Percentiles rank a stretch among this genome's conserved stretches.
Evolutionary conservation across 2,888 invertebrate species (phyloP).

Genomic region (Drosophila lacicola): DNA sequence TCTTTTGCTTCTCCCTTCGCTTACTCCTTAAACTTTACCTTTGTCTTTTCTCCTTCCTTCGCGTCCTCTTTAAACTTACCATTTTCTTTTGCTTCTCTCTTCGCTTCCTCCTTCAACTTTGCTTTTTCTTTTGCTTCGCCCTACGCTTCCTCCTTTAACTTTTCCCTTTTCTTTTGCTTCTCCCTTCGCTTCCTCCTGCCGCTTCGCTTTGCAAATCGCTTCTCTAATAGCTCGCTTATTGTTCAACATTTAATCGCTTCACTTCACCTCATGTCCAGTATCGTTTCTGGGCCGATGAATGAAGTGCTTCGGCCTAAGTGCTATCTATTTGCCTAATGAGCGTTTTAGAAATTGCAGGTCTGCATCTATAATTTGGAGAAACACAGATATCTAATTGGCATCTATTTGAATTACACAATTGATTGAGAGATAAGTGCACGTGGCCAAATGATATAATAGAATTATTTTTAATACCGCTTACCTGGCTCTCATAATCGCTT

Average conservation of each 20-base stretch:
- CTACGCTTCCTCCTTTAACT: no score
- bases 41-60: no score
- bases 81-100: background rate
- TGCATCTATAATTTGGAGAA: background rate
- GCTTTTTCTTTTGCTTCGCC: no score
- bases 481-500: conserved; percentile 3
- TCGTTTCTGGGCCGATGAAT: background rate
- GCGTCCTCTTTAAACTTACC: no score
- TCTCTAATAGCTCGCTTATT: background rate
- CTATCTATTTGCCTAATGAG: conserved; percentile 7
- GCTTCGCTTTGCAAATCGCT: background rate
- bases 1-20: background rate
- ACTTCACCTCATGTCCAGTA: background rate
- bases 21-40: no score
- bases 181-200: background rate
- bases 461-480: background rate
- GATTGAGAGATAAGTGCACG: conserved; percentile 4
- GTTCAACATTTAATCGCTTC: background rate
- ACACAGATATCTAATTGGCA: background rate
- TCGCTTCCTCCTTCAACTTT: no score
- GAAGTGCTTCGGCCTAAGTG: background rate
- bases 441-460: background rate
- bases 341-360: conserved; percentile 6
- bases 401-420: background rate
- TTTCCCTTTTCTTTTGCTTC: background rate